Evolutionary conservation across 1,140 invertebrate species (phyloP).

Genomic region (Drosophila kikkawai): DNA sequence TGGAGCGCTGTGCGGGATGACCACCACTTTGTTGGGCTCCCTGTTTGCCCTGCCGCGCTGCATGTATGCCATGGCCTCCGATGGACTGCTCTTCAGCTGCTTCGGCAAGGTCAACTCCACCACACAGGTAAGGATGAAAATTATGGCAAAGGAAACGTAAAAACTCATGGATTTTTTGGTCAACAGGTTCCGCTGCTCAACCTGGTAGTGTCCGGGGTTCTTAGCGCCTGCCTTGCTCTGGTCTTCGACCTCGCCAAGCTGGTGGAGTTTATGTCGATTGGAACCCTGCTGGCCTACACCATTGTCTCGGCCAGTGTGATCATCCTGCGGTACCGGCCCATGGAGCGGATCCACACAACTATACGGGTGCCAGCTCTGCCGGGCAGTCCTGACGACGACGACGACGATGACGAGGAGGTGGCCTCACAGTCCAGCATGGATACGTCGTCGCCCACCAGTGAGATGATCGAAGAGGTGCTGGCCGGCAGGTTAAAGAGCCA

Average conservation of each 20-base stretch:
- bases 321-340: constrained; percentile 92
- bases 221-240: constrained; percentile 92
- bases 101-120: constrained; percentile 90
- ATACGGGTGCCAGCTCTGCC: constrained; percentile 79
- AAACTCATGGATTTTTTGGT: background rate
- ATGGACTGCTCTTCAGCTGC: constrained; percentile 93
- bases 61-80: constrained; percentile 95
- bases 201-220: constrained; percentile 91
- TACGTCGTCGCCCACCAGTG: constrained; percentile 79
- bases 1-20: constrained; percentile 96
- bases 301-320: constrained; percentile 96
- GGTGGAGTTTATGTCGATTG: constrained; percentile 97
- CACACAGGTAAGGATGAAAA: constrained; percentile 88
- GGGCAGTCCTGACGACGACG: constrained; percentile 73
- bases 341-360: constrained; percentile 84
- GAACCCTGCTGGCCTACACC: constrained; percentile 95
- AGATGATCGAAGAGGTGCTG: constrained; percentile 86
- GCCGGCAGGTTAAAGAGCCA: constrained; percentile 89
- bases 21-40: constrained; percentile 93
- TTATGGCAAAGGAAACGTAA: background rate
- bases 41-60: constrained; percentile 93
- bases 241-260: constrained; percentile 95
- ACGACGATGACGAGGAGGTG: constrained; percentile 74
- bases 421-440: constrained; percentile 78
- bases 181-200: constrained; percentile 92